Percentiles rank a stretch among this genome's conserved stretches.
phyloP scores from a whole-genome alignment of 2,888 invertebrate genomes.

The Hirtodrosophila trivittata region DNA sequence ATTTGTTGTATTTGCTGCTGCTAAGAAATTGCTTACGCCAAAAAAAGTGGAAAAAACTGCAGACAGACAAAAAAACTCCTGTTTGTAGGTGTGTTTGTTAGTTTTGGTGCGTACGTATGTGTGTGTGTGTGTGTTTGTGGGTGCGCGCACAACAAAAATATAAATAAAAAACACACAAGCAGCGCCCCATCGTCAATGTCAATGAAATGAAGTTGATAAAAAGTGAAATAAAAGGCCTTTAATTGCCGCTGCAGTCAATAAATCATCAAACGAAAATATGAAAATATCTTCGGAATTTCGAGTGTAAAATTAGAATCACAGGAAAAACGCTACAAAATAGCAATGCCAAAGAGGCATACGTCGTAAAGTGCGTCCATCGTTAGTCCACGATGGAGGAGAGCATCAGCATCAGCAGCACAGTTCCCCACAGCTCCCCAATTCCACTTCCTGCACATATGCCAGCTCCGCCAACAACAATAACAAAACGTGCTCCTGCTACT shows the following conservation, averaged over 20 bases:
- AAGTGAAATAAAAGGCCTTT: conserved; percentile 76
- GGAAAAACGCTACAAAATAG: conserved; percentile 49
- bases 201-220: conserved; percentile 73
- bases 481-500: conserved; percentile 43
- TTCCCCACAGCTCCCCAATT: conserved; percentile 36
- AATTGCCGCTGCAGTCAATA: conserved; percentile 76
- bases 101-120: conserved; percentile 16
- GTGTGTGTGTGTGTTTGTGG: conserved; percentile 37
- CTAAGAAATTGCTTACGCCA: conserved; percentile 18
- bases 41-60: conserved; percentile 29
- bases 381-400: conserved; percentile 40
- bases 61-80: conserved; percentile 48
- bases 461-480: conserved; percentile 39
- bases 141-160: conserved; percentile 69
- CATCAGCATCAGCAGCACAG: conserved; percentile 45
- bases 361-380: conserved; percentile 55
- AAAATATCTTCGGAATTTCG: conserved; percentile 72
- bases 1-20: conserved; percentile 3
- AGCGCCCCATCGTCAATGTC: conserved; percentile 63
- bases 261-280: conserved; percentile 78
- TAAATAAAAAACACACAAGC: conserved; percentile 67
- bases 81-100: conserved; percentile 34
- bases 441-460: conserved; percentile 72
- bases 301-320: conserved; percentile 72
- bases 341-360: conserved; percentile 54